Conservation (phyloP, 1,140 invertebrate species). For the Drosophila carrolli region DNA sequence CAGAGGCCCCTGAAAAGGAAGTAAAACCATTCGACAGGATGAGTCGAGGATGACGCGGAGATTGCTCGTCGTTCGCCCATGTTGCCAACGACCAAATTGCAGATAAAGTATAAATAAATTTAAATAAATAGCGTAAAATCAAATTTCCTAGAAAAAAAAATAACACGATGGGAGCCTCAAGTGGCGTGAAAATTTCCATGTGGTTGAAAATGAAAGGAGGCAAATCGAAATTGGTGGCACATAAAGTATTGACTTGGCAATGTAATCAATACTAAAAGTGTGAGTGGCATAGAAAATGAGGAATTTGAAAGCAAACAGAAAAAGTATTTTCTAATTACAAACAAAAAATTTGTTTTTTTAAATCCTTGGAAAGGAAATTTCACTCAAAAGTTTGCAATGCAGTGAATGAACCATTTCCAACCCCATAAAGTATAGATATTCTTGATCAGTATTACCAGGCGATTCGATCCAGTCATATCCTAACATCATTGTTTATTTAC, state of each 20-base stretch:
- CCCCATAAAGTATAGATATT: no score
- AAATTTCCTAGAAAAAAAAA: slow-evolving; percentile 56
- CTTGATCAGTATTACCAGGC: no score
- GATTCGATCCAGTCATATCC: no score
- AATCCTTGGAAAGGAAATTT: no score
- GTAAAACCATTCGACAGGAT: slow-evolving; percentile 22
- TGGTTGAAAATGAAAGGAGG: background rate
- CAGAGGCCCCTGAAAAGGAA: slow-evolving; percentile 19
- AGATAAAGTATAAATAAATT: slow-evolving; percentile 78
- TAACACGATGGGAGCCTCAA: slow-evolving; percentile 1
- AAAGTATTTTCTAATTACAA: background rate
- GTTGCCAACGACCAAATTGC: slow-evolving; percentile 45
- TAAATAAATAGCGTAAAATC: slow-evolving; percentile 75
- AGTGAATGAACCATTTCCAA: no score
- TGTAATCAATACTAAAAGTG: slow-evolving; percentile 15
- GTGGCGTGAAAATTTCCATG: slow-evolving; percentile 17
- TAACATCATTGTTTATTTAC: no score
- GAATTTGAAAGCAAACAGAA: background rate
- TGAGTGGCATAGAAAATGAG: background rate
- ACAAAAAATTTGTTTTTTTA: no score
- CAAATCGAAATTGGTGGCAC: background rate
- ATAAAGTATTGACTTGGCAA: slow-evolving; percentile 13
- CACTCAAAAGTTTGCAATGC: no score
- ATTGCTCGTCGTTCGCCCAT: slow-evolving; percentile 31
- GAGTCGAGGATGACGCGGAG: slow-evolving; percentile 43